These are phyloP conservation scores for Mirza zaza DNA, from an alignment of 2,113 vertebrate genomes.

Conservation along the genomic window DNA sequence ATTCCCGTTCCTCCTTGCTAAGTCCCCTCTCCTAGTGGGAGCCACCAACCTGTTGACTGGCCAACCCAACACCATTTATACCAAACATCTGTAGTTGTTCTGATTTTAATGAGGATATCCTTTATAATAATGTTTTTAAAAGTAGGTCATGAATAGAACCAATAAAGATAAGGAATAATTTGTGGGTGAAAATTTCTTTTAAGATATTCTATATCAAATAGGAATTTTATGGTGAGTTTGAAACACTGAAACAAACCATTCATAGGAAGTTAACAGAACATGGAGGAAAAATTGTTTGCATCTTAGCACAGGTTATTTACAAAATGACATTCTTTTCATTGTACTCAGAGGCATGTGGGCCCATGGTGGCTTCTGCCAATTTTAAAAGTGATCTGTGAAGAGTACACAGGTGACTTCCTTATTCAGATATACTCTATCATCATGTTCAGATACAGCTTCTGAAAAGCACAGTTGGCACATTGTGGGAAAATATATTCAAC, in stretches of 20 bases:
- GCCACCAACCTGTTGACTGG: background rate
- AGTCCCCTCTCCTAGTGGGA: background rate
- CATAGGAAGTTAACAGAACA: background rate
- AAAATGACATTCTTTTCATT: background rate
- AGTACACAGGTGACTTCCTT: background rate
- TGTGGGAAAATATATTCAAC: background rate
- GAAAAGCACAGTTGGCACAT: background rate
- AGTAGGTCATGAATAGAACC: background rate
- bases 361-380: background rate
- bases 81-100: background rate
- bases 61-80: background rate
- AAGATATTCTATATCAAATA: constrained; percentile 9
- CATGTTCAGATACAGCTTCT: background rate
- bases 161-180: constrained; percentile 25
- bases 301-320: background rate
- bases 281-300: background rate
- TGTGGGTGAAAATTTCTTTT: background rate
- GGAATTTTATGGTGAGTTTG: background rate
- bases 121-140: background rate
- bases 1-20: background rate
- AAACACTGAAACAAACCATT: background rate
- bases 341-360: background rate
- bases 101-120: background rate
- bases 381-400: background rate
- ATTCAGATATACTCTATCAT: background rate